phyloP scores from a whole-genome alignment of 2,888 invertebrate genomes.

The Troides aeacus region DNA sequence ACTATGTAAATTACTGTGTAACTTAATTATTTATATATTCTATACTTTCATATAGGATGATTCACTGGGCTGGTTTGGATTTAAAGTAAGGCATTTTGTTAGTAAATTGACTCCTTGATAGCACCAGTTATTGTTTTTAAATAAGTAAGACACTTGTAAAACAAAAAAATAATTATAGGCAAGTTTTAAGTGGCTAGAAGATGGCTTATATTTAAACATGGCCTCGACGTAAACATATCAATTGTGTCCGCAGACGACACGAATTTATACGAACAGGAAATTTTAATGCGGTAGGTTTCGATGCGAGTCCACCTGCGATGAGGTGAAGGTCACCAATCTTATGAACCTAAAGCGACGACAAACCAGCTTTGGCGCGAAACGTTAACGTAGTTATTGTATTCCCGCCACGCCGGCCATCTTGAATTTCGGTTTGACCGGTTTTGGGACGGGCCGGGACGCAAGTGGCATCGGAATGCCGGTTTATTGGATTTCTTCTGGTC shows the following conservation, averaged over 20 bases:
- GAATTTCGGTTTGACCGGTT: slow-evolving; percentile 68
- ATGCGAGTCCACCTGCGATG: slow-evolving; percentile 68
- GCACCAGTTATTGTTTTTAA: neutral
- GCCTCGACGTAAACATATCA: neutral
- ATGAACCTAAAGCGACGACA: slow-evolving; percentile 47
- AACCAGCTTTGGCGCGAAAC: slow-evolving; percentile 55
- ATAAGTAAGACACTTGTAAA: neutral
- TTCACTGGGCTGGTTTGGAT: too few species aligned
- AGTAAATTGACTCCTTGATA: too few species aligned
- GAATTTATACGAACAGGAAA: slow-evolving; percentile 23
- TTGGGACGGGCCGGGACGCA: slow-evolving; percentile 40
- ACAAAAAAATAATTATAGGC: neutral
- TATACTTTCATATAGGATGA: too few species aligned
- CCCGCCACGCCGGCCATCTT: slow-evolving; percentile 68
- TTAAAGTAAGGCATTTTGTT: too few species aligned
- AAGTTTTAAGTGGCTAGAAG: neutral
- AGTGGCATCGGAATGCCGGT: slow-evolving; percentile 49
- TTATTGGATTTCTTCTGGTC: slow-evolving; percentile 47
- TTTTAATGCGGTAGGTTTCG: slow-evolving; percentile 45
- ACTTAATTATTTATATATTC: too few species aligned
- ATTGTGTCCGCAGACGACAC: slow-evolving; percentile 9
- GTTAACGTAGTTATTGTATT: slow-evolving; percentile 62
- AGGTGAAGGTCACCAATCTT: slow-evolving; percentile 72
- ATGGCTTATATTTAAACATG: neutral
- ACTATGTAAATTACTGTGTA: too few species aligned